These are phyloP conservation scores for Tricholauxania praeusta DNA, from an alignment of 2,888 invertebrate species.

Conservation along the genomic window DNA sequence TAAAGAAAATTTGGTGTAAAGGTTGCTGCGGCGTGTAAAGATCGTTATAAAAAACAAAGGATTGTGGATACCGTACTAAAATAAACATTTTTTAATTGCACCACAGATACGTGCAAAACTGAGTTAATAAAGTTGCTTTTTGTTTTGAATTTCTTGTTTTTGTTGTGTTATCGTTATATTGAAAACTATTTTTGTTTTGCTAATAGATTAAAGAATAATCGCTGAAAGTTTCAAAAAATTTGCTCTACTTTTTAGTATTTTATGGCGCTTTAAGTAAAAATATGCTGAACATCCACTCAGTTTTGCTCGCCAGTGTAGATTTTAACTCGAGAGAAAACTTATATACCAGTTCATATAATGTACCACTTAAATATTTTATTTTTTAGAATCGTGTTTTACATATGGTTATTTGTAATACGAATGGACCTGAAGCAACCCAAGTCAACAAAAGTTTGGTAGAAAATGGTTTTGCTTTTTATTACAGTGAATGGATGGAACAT, in stretches of 20 bases:
- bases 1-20: too few species aligned
- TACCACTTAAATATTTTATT: background rate
- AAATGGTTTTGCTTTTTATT: constrained; percentile 50
- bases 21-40: too few species aligned
- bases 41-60: too few species aligned
- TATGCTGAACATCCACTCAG: too few species aligned
- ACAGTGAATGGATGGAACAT: constrained; percentile 49
- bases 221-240: constrained; percentile 18
- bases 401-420: constrained; percentile 59
- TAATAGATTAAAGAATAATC: constrained; percentile 33
- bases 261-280: too few species aligned
- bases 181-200: constrained; percentile 8
- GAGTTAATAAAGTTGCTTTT: constrained; percentile 8
- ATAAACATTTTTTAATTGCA: constrained; percentile 16
- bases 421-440: constrained; percentile 47
- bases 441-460: constrained; percentile 52
- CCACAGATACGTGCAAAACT: constrained; percentile 21
- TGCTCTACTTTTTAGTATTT: too few species aligned
- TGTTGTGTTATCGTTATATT: constrained; percentile 37
- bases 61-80: constrained; percentile 22
- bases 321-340: too few species aligned
- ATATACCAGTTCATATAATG: too few species aligned
- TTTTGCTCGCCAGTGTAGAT: too few species aligned
- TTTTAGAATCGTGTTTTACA: constrained; percentile 53
- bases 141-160: constrained; percentile 8